Percentiles rank a stretch among this genome's conserved stretches.
Evolutionary conservation across 2,797 vertebrate species (phyloP).

Genomic region (Lagocephalus sceleratus): DNA sequence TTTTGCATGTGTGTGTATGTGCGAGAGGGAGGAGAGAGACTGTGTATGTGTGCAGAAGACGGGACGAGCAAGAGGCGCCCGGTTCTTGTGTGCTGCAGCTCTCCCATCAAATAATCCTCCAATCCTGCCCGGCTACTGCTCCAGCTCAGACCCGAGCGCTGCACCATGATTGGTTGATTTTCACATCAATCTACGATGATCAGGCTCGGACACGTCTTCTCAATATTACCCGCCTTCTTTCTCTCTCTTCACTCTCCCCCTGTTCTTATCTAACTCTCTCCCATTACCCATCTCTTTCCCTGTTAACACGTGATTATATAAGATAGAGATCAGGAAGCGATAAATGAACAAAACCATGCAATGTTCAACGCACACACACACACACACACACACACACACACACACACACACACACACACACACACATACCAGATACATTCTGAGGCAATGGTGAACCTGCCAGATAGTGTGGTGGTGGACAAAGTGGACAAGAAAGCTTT

Average conservation of each 20-base stretch:
- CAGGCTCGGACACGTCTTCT: conserved; percentile 29
- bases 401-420: no score
- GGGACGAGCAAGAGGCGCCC: neutral
- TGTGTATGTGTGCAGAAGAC: conserved; percentile 25
- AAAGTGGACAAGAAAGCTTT: no score
- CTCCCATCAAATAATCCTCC: conserved; percentile 52
- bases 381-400: no score
- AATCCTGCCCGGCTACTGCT: conserved; percentile 77
- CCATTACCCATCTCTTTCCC: conserved; percentile 36
- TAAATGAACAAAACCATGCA: conserved; percentile 42
- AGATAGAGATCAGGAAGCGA: conserved; percentile 66
- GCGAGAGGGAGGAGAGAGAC: conserved; percentile 36
- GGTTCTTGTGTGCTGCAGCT: conserved; percentile 16
- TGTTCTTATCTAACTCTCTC: conserved; percentile 18
- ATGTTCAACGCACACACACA: conserved; percentile 1
- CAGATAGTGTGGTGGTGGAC: no score
- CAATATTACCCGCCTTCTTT: conserved; percentile 16
- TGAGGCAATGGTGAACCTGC: no score
- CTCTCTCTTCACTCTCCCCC: conserved; percentile 23
- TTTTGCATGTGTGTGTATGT: conserved; percentile 19
- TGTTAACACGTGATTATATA: conserved; percentile 71
- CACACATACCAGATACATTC: no score
- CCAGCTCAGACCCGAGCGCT: conserved; percentile 65
- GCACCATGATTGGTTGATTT: conserved; percentile 77
- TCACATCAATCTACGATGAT: conserved; percentile 54